A percentile compares a stretch with the other conserved stretches of the same genome.
These are phyloP conservation scores for Boleophthalmus pectinirostris DNA, from an alignment of 2,113 vertebrate genomes.

Conservation along the genomic window DNA sequence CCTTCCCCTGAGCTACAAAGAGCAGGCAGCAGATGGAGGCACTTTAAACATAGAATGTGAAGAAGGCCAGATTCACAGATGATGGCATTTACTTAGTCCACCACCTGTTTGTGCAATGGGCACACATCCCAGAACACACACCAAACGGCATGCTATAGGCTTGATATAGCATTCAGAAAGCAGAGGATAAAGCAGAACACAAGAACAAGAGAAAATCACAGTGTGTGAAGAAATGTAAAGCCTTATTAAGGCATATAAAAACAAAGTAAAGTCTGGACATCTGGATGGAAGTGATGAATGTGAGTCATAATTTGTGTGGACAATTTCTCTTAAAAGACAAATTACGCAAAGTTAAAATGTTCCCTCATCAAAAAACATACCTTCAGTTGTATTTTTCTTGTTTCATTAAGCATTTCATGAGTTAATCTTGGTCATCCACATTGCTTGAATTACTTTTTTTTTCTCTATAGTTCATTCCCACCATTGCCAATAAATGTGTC, in stretches of 20 bases:
- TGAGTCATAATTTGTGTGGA: no score
- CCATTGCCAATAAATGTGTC: no score
- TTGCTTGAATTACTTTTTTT: no score
- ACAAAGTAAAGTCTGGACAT: no score
- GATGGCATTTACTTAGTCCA: conserved; percentile 43
- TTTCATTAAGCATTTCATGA: no score
- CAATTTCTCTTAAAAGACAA: background rate
- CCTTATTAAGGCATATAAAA: background rate
- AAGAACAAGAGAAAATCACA: background rate
- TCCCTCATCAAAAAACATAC: no score
- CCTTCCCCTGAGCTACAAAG: conserved; percentile 16
- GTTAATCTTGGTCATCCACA: no score
- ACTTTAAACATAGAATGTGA: conserved; percentile 31
- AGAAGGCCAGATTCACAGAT: conserved; percentile 29
- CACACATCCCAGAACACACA: conserved; percentile 30
- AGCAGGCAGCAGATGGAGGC: conserved; percentile 37
- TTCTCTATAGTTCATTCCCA: no score
- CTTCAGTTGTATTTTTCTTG: no score
- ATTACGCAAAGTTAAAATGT: background rate
- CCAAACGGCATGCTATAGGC: conserved; percentile 11
- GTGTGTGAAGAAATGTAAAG: background rate
- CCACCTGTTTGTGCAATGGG: conserved; percentile 43
- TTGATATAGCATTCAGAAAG: background rate
- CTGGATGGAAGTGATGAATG: no score
- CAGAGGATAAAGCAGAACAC: background rate